These are phyloP conservation scores for Podotricha telesiphe DNA, from an alignment of 2,888 invertebrate species.

Conservation along the genomic window DNA sequence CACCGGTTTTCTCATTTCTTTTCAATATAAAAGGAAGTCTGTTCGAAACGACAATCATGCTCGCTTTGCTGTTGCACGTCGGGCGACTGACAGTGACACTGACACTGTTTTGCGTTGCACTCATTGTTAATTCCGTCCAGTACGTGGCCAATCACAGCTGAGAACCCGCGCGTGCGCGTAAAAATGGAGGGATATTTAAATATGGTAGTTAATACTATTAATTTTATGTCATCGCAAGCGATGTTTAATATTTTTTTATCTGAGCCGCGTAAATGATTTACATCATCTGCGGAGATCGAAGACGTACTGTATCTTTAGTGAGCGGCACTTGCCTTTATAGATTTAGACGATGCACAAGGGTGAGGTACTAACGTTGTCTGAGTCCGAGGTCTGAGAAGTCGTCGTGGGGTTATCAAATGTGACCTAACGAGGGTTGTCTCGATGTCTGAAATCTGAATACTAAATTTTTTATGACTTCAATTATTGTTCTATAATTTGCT, in stretches of 20 bases:
- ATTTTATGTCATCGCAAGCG: slow-evolving; percentile 63
- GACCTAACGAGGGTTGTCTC: slow-evolving; percentile 63
- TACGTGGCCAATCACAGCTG: slow-evolving; percentile 72
- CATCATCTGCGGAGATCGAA: slow-evolving; percentile 75
- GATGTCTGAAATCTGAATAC: slow-evolving; percentile 53
- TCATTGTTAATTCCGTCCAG: slow-evolving; percentile 66
- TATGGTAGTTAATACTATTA: slow-evolving; percentile 52
- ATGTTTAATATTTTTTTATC: slow-evolving; percentile 51
- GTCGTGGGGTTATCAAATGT: slow-evolving; percentile 70
- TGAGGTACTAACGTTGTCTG: slow-evolving; percentile 66
- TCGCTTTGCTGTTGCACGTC: slow-evolving; percentile 85
- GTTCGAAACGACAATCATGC: slow-evolving; percentile 96
- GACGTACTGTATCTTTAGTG: slow-evolving; percentile 75
- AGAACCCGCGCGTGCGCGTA: slow-evolving; percentile 69
- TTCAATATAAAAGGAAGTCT: slow-evolving; percentile 93
- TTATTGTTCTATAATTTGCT: not conserved
- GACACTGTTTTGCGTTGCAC: slow-evolving; percentile 57
- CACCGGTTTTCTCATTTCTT: slow-evolving; percentile 88
- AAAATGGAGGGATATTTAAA: slow-evolving; percentile 65
- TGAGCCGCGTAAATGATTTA: slow-evolving; percentile 57
- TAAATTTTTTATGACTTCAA: slow-evolving; percentile 53
- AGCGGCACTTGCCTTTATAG: slow-evolving; percentile 75
- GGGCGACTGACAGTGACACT: slow-evolving; percentile 60
- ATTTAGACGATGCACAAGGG: slow-evolving; percentile 72
- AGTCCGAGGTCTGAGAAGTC: slow-evolving; percentile 62